Base-by-base conservation (phyloP, 2,797 vertebrate species). In the Pangasius mekongensis region DNA sequence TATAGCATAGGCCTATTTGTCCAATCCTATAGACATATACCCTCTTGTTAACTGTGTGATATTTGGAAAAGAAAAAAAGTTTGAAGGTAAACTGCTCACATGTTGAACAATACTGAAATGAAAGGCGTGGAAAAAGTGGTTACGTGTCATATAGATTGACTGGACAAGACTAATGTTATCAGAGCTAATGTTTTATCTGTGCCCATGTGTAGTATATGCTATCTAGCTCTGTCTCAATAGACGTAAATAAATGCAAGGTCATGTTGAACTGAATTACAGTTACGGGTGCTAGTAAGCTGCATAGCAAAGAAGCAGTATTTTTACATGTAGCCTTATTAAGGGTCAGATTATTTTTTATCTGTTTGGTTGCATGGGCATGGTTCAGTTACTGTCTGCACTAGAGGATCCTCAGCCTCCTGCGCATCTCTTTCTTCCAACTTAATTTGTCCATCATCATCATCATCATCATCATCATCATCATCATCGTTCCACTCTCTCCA, bases 251-350 rank as follows among this genome's bases (percentile, higher is more conserved):
- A 71, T 39, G 66, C n/a, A 36, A 73, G 20, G 49, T 85, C 49
- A 33, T 76, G 84, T 20, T 85, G 93, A 64, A 77, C 54, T 58
- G 91, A 88, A 92, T 93, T 85, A 64, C 89, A 93, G 93, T 96
- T 95, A 95, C 94, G 94, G 58, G 91, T 93, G 93, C 93, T 93
- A 89, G 89, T 94, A 93, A 94, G 93, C 96, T 85, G 91, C 93
- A 94, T 93, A 95, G 92, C 94, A 91, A 87, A 69, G 30, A 92
- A 93, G 89, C 84, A 71, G 82, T 89, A 91, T 87, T 58, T 91
- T 83, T 74, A 83, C 49, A 86, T 62, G 39, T 86, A 67, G 83
- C 64, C 64, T 11, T 11, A n/a, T 80, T 67, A 16, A 78, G 43
- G 73, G 58, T 86, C 47, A 69, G 69, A 85, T 91, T n/a, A 83